Conservation (phyloP, 2,797 vertebrate genomes). For the Pipistrellus pipistrellus region DNA sequence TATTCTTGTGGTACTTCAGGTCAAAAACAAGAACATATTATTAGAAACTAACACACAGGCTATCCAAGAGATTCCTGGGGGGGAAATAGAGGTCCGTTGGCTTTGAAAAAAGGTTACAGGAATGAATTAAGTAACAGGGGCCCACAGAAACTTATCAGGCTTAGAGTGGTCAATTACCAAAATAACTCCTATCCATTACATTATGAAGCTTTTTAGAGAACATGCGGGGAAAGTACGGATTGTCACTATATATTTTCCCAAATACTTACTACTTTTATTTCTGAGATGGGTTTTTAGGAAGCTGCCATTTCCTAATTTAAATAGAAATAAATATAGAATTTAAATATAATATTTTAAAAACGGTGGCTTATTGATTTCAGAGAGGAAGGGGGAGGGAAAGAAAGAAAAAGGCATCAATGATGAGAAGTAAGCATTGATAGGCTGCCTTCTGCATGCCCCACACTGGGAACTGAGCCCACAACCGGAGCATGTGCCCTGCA, state of each 20-base stretch:
- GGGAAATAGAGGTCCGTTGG: conserved; percentile 48
- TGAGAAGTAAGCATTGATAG: too few relatives aligned
- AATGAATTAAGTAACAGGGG: conserved; percentile 66
- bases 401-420: too few relatives aligned
- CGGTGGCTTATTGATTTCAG: too few relatives aligned
- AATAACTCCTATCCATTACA: not conserved
- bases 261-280: conserved; percentile 41
- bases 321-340: conserved; percentile 64
- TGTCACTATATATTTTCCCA: not conserved
- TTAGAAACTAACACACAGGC: conserved; percentile 67
- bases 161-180: conserved; percentile 52
- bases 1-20: conserved; percentile 73
- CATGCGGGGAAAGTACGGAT: not conserved
- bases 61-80: conserved; percentile 68
- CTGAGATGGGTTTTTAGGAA: conserved; percentile 74
- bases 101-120: conserved; percentile 53
- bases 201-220: not conserved
- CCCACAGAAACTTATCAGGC: conserved; percentile 51
- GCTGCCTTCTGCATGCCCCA: too few relatives aligned
- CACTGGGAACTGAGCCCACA: too few relatives aligned
- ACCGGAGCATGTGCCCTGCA: too few relatives aligned
- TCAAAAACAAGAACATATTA: conserved; percentile 73
- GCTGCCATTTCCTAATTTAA: conserved; percentile 84
- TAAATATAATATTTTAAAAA: not conserved
- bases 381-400: too few relatives aligned